A percentile compares a stretch with the other conserved stretches of the same genome.
Conservation (phyloP, 1,140 invertebrate genomes). For the Nasonia giraulti region DNA sequence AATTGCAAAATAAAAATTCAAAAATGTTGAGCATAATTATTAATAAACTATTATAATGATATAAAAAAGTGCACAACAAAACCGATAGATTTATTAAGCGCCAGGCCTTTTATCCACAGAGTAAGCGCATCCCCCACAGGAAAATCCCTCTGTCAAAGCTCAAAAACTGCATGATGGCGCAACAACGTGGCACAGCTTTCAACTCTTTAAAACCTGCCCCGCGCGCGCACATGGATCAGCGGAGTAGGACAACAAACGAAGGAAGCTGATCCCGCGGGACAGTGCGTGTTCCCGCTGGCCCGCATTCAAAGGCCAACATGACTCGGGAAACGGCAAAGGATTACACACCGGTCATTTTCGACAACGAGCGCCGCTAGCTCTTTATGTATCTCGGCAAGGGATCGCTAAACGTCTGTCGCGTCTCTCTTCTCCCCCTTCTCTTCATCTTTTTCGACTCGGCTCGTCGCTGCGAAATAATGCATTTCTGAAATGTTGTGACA, state of each 20-base stretch:
- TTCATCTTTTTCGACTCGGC: constrained; percentile 31
- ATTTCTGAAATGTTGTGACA: constrained; percentile 61
- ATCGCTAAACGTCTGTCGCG: constrained; percentile 57
- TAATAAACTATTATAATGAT: no score
- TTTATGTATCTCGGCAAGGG: constrained; percentile 41
- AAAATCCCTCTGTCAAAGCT: not conserved
- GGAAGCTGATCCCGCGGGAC: constrained; percentile 52
- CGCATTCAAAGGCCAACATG: constrained; percentile 61
- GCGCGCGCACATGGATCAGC: not conserved
- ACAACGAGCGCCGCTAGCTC: not conserved
- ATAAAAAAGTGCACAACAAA: no score
- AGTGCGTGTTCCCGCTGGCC: no score
- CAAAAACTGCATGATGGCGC: not conserved
- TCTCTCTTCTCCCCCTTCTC: constrained; percentile 19
- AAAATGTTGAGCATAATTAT: no score
- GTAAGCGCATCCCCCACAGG: not conserved
- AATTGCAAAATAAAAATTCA: no score
- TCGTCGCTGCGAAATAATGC: constrained; percentile 31
- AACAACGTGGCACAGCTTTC: not conserved
- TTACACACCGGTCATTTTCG: constrained; percentile 53
- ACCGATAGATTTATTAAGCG: not conserved
- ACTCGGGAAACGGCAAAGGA: constrained; percentile 64
- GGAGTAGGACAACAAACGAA: not conserved
- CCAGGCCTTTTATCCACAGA: not conserved
- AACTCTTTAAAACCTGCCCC: constrained; percentile 10